A percentile compares a stretch with the other conserved stretches of the same genome.
These are phyloP conservation scores for Episyrphus balteatus DNA, from an alignment of 1,140 invertebrate species.

Conservation along the genomic window DNA sequence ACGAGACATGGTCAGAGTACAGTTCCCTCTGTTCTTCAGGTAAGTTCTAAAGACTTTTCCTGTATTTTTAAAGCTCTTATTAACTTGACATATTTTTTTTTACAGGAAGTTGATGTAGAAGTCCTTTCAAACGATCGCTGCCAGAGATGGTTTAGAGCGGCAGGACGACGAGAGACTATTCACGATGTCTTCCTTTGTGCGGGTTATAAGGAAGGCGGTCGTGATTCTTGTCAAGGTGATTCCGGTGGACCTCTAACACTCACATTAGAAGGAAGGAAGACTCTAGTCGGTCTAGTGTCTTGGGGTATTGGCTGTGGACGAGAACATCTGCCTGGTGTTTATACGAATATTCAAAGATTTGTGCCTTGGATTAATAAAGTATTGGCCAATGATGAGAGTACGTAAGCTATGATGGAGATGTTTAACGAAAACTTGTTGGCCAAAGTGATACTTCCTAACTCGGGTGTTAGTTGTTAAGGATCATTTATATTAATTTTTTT, in stretches of 20 bases:
- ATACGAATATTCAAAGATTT: conserved; percentile 85
- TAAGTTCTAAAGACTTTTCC: conserved; percentile 14
- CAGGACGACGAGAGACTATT: conserved; percentile 79
- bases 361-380: conserved; percentile 85
- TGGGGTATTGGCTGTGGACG: conserved; percentile 86
- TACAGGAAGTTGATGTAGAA: conserved; percentile 64
- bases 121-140: conserved; percentile 86
- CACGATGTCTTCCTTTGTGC: conserved; percentile 89
- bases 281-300: conserved; percentile 76
- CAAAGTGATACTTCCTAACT: no score
- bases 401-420: conserved; percentile 11
- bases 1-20: conserved; percentile 73
- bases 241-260: conserved; percentile 74
- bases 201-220: conserved; percentile 67
- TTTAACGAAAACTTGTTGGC: no score
- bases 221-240: conserved; percentile 59
- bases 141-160: conserved; percentile 81
- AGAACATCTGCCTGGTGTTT: conserved; percentile 80
- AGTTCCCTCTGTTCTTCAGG: conserved; percentile 61
- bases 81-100: conserved; percentile 1
- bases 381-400: conserved; percentile 41
- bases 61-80: background rate
- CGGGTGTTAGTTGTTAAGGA: no score
- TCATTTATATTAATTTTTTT: no score
- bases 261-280: conserved; percentile 68